Conservation (phyloP, 1,140 invertebrate genomes). For the Trypoxylus dichotomus region DNA sequence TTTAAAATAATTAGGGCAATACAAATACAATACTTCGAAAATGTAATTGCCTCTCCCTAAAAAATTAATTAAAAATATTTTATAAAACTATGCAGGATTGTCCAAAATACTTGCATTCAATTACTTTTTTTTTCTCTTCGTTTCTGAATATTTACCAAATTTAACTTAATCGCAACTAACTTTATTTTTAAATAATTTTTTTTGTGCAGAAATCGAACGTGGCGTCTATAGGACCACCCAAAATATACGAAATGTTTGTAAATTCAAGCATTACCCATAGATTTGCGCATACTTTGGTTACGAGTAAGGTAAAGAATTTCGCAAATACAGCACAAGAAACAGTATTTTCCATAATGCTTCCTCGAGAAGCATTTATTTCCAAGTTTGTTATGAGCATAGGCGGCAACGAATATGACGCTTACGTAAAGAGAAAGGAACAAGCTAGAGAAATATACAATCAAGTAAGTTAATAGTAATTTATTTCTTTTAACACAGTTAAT, state of each 20-base stretch:
- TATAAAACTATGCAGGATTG: too few relatives aligned
- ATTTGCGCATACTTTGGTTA: slow-evolving; percentile 63
- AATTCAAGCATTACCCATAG: slow-evolving; percentile 60
- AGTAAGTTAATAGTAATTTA: slow-evolving; percentile 46
- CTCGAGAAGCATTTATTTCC: slow-evolving; percentile 66
- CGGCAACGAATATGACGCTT: slow-evolving; percentile 57
- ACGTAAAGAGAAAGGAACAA: slow-evolving; percentile 63
- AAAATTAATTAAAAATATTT: too few relatives aligned
- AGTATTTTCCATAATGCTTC: slow-evolving; percentile 62
- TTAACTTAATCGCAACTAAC: too few relatives aligned
- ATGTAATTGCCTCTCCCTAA: too few relatives aligned
- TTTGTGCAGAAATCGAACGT: neutral
- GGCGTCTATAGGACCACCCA: slow-evolving; percentile 26
- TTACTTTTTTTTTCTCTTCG: too few relatives aligned
- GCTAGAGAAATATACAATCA: slow-evolving; percentile 64
- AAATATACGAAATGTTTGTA: slow-evolving; percentile 59
- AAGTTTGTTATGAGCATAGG: slow-evolving; percentile 64
- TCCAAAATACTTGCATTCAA: too few relatives aligned
- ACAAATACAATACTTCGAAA: too few relatives aligned
- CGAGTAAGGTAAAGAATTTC: slow-evolving; percentile 61
- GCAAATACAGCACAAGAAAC: slow-evolving; percentile 61
- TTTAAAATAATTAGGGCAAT: too few relatives aligned
- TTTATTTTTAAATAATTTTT: too few relatives aligned
- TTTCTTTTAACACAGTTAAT: neutral
- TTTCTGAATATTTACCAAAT: too few relatives aligned